phyloP scores from a whole-genome alignment of 1,140 invertebrate species.

The Hypothenemus hampei region DNA sequence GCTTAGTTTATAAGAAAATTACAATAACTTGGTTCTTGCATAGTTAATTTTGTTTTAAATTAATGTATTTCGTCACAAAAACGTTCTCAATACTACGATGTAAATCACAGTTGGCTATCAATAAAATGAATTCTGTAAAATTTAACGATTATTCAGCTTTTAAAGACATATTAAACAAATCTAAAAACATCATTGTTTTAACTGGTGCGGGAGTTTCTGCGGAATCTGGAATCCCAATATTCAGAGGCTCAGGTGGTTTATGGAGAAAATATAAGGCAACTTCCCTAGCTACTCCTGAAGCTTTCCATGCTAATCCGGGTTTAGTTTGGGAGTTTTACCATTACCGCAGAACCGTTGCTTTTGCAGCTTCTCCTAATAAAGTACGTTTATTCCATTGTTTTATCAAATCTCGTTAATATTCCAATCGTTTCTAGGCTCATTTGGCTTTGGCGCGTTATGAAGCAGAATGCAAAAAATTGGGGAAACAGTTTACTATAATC shows the following conservation, averaged over 20 bases:
- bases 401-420: not conserved
- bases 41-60: too few species aligned
- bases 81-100: too few species aligned
- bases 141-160: slow-evolving; percentile 47
- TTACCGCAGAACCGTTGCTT: slow-evolving; percentile 53
- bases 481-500: slow-evolving; percentile 64
- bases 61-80: too few species aligned
- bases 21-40: too few species aligned
- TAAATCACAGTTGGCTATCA: too few species aligned
- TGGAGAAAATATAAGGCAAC: slow-evolving; percentile 61
- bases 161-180: slow-evolving; percentile 50
- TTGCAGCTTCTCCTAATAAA: slow-evolving; percentile 50
- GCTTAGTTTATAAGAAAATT: too few species aligned
- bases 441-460: slow-evolving; percentile 74
- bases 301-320: slow-evolving; percentile 50
- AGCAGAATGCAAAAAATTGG: slow-evolving; percentile 53
- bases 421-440: slow-evolving; percentile 62
- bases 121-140: slow-evolving; percentile 22
- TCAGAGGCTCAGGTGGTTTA: slow-evolving; percentile 69
- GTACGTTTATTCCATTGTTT: slow-evolving; percentile 37
- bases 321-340: slow-evolving; percentile 59
- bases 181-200: slow-evolving; percentile 61
- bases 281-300: slow-evolving; percentile 50
- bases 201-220: slow-evolving; percentile 76
- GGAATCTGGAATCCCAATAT: slow-evolving; percentile 78